Evolutionary conservation across 2,113 vertebrate species (phyloP).

Genomic region (Apodemus speciosus): DNA sequence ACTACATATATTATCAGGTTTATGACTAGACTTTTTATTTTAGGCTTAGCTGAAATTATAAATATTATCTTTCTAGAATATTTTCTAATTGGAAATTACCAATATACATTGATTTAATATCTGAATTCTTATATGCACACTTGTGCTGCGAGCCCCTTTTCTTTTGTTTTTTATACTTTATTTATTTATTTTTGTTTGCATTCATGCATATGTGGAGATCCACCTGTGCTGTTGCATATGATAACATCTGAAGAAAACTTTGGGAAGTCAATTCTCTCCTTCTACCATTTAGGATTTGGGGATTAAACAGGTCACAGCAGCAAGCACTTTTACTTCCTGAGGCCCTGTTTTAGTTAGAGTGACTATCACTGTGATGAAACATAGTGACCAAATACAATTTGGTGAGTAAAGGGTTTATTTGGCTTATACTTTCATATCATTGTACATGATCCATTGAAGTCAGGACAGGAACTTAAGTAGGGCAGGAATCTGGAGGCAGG

Average conservation of each 20-base stretch:
- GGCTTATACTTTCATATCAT: neutral
- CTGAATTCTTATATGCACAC: neutral
- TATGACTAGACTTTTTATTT: constrained; percentile 7
- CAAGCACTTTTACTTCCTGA: neutral
- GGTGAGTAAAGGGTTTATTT: neutral
- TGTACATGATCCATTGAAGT: neutral
- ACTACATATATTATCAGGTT: neutral
- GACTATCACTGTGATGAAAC: neutral
- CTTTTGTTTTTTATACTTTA: neutral
- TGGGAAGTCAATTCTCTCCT: neutral
- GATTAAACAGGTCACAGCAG: no score
- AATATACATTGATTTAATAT: neutral
- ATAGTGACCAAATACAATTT: neutral
- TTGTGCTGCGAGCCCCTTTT: neutral
- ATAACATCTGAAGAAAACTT: neutral
- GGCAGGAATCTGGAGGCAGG: neutral
- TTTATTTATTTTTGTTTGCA: neutral
- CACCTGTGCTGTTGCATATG: neutral
- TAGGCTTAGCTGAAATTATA: neutral
- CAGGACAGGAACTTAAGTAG: neutral
- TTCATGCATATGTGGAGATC: no score
- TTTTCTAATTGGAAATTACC: constrained; percentile 29
- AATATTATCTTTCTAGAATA: neutral
- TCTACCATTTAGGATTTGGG: neutral
- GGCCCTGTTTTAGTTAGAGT: neutral